These are phyloP conservation scores for Porites rus DNA, from an alignment of 92 coral and sea anemone species.

Conservation along the genomic window DNA sequence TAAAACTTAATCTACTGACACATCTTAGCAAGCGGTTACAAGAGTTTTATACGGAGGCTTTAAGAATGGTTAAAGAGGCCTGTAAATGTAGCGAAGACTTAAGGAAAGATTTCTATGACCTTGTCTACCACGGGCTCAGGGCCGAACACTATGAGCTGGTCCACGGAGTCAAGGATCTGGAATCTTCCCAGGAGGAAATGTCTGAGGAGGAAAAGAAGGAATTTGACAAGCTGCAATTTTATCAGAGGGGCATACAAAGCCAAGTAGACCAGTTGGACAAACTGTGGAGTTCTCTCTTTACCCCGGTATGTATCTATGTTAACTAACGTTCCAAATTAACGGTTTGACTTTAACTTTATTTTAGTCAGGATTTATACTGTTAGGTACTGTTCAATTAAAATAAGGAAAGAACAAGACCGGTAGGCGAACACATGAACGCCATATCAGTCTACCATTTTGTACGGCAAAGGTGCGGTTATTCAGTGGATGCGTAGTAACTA, in stretches of 20 bases:
- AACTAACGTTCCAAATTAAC: too few species aligned
- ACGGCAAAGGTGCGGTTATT: too few species aligned
- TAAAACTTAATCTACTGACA: too few species aligned
- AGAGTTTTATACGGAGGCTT: not conserved
- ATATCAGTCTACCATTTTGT: too few species aligned
- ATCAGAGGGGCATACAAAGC: not conserved
- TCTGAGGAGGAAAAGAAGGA: not conserved
- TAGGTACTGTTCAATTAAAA: too few species aligned
- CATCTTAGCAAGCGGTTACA: too few species aligned
- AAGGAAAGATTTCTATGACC: not conserved
- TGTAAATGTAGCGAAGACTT: conserved; percentile 22
- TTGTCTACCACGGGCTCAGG: conserved; percentile 18
- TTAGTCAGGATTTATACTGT: too few species aligned
- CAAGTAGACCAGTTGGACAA: conserved; percentile 3
- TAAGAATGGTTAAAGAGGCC: not conserved
- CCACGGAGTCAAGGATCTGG: conserved; percentile 9
- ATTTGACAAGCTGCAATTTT: not conserved
- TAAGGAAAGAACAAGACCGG: too few species aligned
- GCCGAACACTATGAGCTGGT: conserved; percentile 32
- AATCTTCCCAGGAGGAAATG: not conserved
- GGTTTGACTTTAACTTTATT: too few species aligned
- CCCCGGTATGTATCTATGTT: not conserved
- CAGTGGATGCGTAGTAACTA: too few species aligned
- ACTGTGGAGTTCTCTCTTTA: not conserved
- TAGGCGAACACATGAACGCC: too few species aligned